Evolutionary conservation across 2,797 vertebrate genomes (phyloP), one percentile per base, ranked within the genome.

Genomic region (Gadopsis bispinosus): DNA sequence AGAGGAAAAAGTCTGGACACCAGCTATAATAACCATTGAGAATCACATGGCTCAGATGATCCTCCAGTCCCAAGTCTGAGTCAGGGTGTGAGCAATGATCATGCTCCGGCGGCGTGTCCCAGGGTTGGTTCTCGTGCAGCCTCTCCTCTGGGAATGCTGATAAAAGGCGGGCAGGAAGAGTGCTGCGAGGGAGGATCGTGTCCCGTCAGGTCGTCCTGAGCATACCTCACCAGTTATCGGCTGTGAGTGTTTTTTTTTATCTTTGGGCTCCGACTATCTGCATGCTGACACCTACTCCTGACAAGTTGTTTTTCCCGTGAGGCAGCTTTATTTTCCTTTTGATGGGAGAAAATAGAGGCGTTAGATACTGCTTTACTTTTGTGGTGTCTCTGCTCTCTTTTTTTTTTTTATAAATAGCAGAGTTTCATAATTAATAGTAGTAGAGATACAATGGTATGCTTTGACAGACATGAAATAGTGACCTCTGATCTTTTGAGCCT

Each of bases 21-120:
- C 31, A 71, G 74, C 76, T 89, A 86, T 88, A 89, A 83, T 86
- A 90, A 88, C 45, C 35, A 4, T 7, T 5, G 43, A 1, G 2
- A 66, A 54, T 88, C 88, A 93, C 87, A 83, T 80, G 81, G 45
- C 56, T 63, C 51, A 55, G 47, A 69, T 80, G 76, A 85, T 41
- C 70, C 20, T 78, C 9, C 26, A 20, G 80, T 87, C 75, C 70
- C 53, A 8, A 77, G 78, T 77, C 85, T 89, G 86, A 94, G 86
- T 92, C 93, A 92, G 86, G 48, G 35, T 71, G 87, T 93, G 92
- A 94, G 86, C 87, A 82, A 85, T 31, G 41, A 71, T 91, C 93
- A 94, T 83, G 84, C 87, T 54, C 72, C 45, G 53, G 35, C 43
- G 2, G 68, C 75, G 11, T 87, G 87, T 77, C 22, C 54, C 0